Percentiles rank a stretch among this genome's conserved stretches.
Evolutionary conservation across 2,888 invertebrate genomes (phyloP).

Genomic region (Calameuta filiformis): DNA sequence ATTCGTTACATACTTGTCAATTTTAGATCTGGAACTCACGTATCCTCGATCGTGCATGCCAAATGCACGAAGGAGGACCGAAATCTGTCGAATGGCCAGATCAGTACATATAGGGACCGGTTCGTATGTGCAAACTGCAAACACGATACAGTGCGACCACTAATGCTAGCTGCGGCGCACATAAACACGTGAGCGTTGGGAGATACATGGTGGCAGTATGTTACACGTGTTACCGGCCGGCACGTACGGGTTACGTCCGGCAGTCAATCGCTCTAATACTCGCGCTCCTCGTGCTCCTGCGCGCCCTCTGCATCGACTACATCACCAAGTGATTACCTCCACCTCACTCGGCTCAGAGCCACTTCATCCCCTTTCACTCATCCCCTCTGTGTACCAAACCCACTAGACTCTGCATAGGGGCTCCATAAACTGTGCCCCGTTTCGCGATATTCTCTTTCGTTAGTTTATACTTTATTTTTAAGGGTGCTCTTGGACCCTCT

Average conservation of each 20-base stretch:
- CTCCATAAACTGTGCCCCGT: not conserved
- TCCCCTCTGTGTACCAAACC: not conserved
- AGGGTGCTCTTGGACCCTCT: not conserved
- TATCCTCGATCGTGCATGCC: too few species aligned
- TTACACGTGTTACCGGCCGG: conserved; percentile 65
- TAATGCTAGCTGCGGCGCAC: conserved; percentile 42
- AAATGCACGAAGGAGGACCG: not conserved
- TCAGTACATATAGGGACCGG: not conserved
- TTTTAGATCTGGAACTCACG: not conserved
- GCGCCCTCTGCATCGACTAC: conserved; percentile 47
- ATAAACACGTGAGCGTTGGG: conserved; percentile 57
- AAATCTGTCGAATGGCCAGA: not conserved
- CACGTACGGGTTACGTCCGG: conserved; percentile 65
- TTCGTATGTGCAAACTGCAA: conserved; percentile 40
- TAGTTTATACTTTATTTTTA: not conserved
- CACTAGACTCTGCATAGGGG: not conserved
- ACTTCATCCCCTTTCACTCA: not conserved
- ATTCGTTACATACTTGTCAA: not conserved
- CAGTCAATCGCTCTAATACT: conserved; percentile 66
- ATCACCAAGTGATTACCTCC: conserved; percentile 62
- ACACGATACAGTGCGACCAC: conserved; percentile 41
- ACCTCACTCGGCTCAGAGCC: conserved; percentile 28
- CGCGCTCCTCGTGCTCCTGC: conserved; percentile 42
- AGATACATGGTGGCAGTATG: conserved; percentile 64
- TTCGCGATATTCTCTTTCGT: not conserved